phyloP scores from a whole-genome alignment of 2,888 invertebrate genomes.

The Mythimna vitellina region DNA sequence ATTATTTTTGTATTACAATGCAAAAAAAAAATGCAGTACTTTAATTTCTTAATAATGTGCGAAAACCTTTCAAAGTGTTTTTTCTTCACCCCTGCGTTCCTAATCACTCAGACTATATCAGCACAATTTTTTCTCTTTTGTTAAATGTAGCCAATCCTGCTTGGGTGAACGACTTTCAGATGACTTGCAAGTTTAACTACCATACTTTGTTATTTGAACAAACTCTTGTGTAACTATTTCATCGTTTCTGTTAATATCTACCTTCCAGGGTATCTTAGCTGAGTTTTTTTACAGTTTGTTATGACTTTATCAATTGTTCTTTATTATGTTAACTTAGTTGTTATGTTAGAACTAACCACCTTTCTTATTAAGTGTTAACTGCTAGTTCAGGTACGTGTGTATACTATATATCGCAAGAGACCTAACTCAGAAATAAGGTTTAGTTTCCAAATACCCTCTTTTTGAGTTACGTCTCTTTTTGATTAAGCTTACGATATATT shows the following conservation, averaged over 20 bases:
- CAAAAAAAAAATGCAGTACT: too few species aligned
- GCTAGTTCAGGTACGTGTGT: constrained; percentile 57
- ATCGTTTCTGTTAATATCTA: background rate
- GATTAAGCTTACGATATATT: too few species aligned
- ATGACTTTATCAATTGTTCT: constrained; percentile 7
- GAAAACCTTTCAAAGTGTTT: too few species aligned
- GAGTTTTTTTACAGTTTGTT: constrained; percentile 18
- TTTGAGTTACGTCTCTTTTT: too few species aligned
- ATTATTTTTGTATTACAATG: too few species aligned
- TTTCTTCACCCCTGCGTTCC: too few species aligned
- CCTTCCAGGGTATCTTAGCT: constrained; percentile 5
- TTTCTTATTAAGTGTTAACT: constrained; percentile 41
- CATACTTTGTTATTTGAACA: constrained; percentile 9
- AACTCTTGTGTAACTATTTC: background rate
- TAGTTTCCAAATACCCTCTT: too few species aligned
- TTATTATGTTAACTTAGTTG: constrained; percentile 28
- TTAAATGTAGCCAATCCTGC: background rate
- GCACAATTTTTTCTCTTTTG: background rate
- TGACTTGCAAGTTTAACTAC: background rate
- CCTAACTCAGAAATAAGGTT: too few species aligned
- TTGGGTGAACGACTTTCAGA: background rate
- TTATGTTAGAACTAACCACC: constrained; percentile 44
- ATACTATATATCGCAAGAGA: constrained; percentile 29
- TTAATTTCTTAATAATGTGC: too few species aligned
- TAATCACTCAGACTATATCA: background rate